Conservation (phyloP, 2,113 vertebrate species). For the Phoenicopterus ruber region DNA sequence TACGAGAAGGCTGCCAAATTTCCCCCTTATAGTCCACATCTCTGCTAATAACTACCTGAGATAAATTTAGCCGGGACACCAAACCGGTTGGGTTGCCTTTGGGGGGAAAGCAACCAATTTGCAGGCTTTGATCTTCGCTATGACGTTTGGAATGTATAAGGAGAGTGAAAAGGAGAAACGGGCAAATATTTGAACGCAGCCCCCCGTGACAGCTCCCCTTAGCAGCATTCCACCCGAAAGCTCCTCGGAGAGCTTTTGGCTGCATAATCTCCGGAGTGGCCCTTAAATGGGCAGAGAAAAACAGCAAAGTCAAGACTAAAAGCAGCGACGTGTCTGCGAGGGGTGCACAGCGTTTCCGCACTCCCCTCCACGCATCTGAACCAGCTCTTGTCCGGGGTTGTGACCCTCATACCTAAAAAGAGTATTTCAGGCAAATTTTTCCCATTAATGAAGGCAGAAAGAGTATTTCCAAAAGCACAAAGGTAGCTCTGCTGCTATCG, state of each 20-base stretch:
- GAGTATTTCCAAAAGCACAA: not conserved
- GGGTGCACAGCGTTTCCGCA: rapidly evolving
- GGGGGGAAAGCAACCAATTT: not conserved
- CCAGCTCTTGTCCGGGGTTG: rapidly evolving
- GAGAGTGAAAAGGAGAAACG: not conserved
- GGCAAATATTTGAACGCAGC: not conserved
- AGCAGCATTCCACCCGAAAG: not conserved
- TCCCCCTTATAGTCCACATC: not conserved
- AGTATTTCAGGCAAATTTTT: not conserved
- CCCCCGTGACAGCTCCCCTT: not conserved
- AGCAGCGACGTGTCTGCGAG: not conserved
- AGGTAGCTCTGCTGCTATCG: not conserved
- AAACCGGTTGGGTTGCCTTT: not conserved
- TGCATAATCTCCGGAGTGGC: not conserved
- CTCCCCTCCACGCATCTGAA: not conserved
- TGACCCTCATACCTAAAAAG: not conserved
- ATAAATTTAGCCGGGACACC: conserved; percentile 1
- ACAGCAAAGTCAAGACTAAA: not conserved
- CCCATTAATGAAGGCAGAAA: rapidly evolving
- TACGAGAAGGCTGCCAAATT: not conserved
- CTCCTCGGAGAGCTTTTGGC: not conserved
- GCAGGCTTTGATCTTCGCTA: not conserved
- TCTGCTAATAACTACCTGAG: not conserved
- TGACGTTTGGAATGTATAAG: not conserved
- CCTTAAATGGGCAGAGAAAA: not conserved